Conservation (phyloP, 2,797 vertebrate species). For the Microcaecilia unicolor region DNA sequence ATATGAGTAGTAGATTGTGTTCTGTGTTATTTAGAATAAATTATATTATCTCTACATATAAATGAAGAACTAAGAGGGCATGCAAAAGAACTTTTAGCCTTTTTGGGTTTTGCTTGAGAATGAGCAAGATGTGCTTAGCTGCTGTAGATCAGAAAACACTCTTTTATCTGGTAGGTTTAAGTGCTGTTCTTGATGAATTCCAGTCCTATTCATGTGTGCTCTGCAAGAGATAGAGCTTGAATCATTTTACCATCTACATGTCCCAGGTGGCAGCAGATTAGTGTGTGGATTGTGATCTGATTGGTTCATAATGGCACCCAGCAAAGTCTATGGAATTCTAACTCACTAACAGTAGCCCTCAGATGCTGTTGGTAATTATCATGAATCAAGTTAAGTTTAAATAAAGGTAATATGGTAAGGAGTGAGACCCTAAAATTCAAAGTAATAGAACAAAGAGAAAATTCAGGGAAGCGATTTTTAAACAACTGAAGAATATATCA, state of each 20-base stretch:
- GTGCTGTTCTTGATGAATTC: conserved; percentile 33
- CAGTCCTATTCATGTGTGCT: conserved; percentile 16
- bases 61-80: no score
- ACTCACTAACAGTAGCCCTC: no score
- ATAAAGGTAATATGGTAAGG: conserved; percentile 22
- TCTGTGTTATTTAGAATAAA: no score
- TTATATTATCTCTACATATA: no score
- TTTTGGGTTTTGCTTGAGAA: conserved; percentile 19
- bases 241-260: conserved; percentile 20
- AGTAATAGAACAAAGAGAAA: conserved; percentile 33
- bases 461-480: conserved; percentile 2
- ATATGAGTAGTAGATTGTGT: no score
- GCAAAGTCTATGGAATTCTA: no score
- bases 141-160: conserved; percentile 31
- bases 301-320: no score
- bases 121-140: conserved; percentile 28
- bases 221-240: conserved; percentile 13
- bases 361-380: no score
- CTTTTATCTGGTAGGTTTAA: conserved; percentile 34
- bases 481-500: neutral
- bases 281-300: no score
- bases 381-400: conserved; percentile 9
- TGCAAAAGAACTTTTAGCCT: no score
- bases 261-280: no score
- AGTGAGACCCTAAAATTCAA: conserved; percentile 9